phyloP scores from a whole-genome alignment of 2,888 invertebrate species.

The Gari tellinella region DNA sequence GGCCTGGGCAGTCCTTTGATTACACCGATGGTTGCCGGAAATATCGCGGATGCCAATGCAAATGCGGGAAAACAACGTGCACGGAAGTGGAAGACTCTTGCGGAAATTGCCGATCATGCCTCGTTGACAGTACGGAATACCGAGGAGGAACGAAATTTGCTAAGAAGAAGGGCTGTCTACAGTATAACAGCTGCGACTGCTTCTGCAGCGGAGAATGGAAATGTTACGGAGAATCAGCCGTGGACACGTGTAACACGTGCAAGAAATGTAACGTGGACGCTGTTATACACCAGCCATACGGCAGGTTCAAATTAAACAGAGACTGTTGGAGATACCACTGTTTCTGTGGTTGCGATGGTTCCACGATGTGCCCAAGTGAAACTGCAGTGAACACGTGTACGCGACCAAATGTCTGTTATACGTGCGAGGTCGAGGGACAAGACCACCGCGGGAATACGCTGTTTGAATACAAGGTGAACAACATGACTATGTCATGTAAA shows the following conservation, averaged over 20 bases:
- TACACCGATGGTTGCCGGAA: slow-evolving; percentile 34
- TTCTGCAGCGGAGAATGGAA: slow-evolving; percentile 65
- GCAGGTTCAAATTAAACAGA: slow-evolving; percentile 54
- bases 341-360: slow-evolving; percentile 77
- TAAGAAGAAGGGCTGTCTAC: slow-evolving; percentile 60
- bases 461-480: slow-evolving; percentile 59
- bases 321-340: slow-evolving; percentile 66
- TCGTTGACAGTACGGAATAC: slow-evolving; percentile 41
- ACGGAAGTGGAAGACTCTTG: slow-evolving; percentile 41
- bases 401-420: slow-evolving; percentile 54
- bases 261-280: slow-evolving; percentile 68
- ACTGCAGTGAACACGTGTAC: slow-evolving; percentile 47
- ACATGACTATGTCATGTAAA: slow-evolving; percentile 53
- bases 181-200: slow-evolving; percentile 60
- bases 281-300: slow-evolving; percentile 54
- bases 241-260: slow-evolving; percentile 66
- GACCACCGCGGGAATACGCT: slow-evolving; percentile 61
- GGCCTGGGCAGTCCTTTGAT: slow-evolving; percentile 50
- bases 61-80: slow-evolving; percentile 43
- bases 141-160: slow-evolving; percentile 63
- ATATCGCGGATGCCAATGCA: slow-evolving; percentile 45
- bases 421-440: slow-evolving; percentile 65
- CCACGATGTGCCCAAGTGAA: slow-evolving; percentile 65
- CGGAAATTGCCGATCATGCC: slow-evolving; percentile 52
- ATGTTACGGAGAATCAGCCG: slow-evolving; percentile 53